Evolutionary conservation across 2,113 vertebrate species (phyloP), one percentile per base, ranked within the genome.

Genomic region (Puffinus mauretanicus): DNA sequence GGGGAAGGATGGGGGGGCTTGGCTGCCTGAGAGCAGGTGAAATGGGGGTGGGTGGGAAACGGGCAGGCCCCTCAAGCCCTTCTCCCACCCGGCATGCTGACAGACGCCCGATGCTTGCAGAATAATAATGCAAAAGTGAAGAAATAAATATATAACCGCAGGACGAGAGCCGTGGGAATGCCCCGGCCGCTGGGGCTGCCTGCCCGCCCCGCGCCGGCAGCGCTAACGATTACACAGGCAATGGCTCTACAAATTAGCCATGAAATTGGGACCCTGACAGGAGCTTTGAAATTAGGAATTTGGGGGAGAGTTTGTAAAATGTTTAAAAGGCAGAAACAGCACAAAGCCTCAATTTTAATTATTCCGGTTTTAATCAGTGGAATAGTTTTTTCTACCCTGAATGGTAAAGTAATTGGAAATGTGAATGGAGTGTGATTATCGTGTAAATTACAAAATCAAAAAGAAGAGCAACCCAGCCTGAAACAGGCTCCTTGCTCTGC

Each of bases 331-430:
- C 94, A 95, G 82, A 73, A 86, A 55, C 47, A 65, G 65, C 69
- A 73, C 85, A 96, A 90, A 95, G 78, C 69, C 73, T 91, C 57
- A 1, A 7, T 91, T 92, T 96, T 95, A 97, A 97, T 96, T 91
- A 94, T 60, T 92, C 90, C 17, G 0, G 27, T 51, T 96, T 96
- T 96, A 96, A 91, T 96, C 88, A 86, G 90, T 42, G 36, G 46
- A 85, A 77, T 47, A 54, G 20, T 69, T 91, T 96, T 90, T 81
- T 75, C 76, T 58, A 32, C 49, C 36, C 66, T 55, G 94, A 57
- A 69, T 36, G 52, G 90, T 54, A 30, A 96, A 82, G 72, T 94
- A 92, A 93, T 87, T 97, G 92, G 90, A 79, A 85, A 65, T 54
- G 71, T 60, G 93, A 84, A 76, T 0, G 4, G 86, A 82, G 64